Percentiles rank a stretch among this genome's conserved stretches.
These are phyloP conservation scores for Epinotia demarniana DNA, from an alignment of 2,888 invertebrate species.

Conservation along the genomic window DNA sequence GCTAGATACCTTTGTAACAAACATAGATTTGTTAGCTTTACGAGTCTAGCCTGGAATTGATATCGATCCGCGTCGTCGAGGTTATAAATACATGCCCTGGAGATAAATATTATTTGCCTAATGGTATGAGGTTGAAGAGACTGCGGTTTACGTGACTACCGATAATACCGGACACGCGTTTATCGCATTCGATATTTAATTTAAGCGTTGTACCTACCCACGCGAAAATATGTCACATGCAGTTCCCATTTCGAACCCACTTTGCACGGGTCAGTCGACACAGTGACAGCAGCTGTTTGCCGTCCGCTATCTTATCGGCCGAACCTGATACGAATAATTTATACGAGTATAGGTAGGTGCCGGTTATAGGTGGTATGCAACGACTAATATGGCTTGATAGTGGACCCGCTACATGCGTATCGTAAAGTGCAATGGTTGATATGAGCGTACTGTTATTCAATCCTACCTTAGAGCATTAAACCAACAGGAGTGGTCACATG, in stretches of 20 bases:
- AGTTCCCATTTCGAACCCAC: constrained; percentile 18
- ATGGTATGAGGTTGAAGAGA: constrained; percentile 44
- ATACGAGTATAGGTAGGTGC: constrained; percentile 43
- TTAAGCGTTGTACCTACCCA: constrained; percentile 16
- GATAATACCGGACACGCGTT: constrained; percentile 41
- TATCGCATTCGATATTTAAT: constrained; percentile 46
- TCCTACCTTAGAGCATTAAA: too few species aligned
- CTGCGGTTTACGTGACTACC: constrained; percentile 25
- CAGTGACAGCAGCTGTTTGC: constrained; percentile 58
- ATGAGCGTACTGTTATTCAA: constrained; percentile 13
- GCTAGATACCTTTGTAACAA: constrained; percentile 14
- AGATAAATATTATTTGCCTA: constrained; percentile 36
- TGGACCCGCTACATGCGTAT: constrained; percentile 13
- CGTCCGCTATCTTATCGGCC: constrained; percentile 56
- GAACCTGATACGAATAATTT: constrained; percentile 50
- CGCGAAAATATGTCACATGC: constrained; percentile 35
- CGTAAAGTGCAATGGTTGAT: constrained; percentile 21
- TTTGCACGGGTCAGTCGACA: constrained; percentile 53
- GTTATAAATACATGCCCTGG: constrained; percentile 35
- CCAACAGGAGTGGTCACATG: too few species aligned
- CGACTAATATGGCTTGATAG: constrained; percentile 33
- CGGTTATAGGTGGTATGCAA: constrained; percentile 32
- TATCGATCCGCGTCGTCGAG: constrained; percentile 33
- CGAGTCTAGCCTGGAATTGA: constrained; percentile 24
- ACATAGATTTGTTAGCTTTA: constrained; percentile 23